Evolutionary conservation across 2,113 vertebrate genomes (phyloP), one percentile per base, ranked within the genome.

Genomic region (Engraulis encrasicolus): DNA sequence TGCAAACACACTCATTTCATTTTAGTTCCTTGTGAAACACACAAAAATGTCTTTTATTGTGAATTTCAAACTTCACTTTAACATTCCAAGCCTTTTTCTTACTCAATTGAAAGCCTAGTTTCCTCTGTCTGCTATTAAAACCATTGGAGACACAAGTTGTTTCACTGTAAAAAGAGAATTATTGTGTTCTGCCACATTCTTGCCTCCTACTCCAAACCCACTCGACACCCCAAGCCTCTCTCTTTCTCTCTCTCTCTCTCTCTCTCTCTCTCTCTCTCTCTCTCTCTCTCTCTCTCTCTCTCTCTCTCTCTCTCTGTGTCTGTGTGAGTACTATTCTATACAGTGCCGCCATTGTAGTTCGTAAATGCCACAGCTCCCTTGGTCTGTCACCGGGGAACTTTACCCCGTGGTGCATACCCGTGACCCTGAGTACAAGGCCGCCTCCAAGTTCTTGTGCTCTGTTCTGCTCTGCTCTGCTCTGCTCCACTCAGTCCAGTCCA

Each of bases 341-440:
- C 90, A 90, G 84, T 82, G 90, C 82, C 86, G 78, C 88, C 86
- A 89, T 92, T 93, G 91, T 91, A 81, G 83, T 79, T 77, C 49
- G 81, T 86, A 84, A 91, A 90, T 90, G 89, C 83, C 83, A 84
- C 85, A 74, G 54, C 85, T 87, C 81, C 80, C 85, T 89, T 91
- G 87, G 90, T 89, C 84, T 89, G 85, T 74, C 66, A 74, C 66
- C 66, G 27, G 34, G 66, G 66, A 74, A 74, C 66, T 31, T 74
- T 14, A 74, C 11, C 66, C 66, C 66, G 15, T 31, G 27, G 31
- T 15, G 27, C 27, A 4, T 34, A 2, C 66, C 31, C 31, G 12
- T 74, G 66, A 74, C 66, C 66, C 66, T 74, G 66, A 74, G 17
- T 31, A 34, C 66, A 74, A 74, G 27, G 27, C 9, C 66, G 34